phyloP scores from a whole-genome alignment of 2,113 vertebrate species.

The Tachycineta bicolor region DNA sequence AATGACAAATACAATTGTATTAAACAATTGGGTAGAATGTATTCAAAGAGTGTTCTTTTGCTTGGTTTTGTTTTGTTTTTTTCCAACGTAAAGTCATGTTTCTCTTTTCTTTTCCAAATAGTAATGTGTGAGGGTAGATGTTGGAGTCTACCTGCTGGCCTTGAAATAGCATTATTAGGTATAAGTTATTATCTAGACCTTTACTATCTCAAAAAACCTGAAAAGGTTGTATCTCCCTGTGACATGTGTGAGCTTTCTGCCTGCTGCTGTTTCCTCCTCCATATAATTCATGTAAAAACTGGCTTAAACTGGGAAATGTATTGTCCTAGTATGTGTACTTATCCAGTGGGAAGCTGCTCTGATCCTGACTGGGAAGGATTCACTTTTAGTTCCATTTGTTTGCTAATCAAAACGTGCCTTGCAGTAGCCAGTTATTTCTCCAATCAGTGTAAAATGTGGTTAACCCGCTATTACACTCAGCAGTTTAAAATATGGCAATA shows the following conservation, averaged over 20 bases:
- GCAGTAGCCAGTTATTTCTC: not conserved
- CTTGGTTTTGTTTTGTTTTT: not conserved
- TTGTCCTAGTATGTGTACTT: not conserved
- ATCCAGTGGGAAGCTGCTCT: not conserved
- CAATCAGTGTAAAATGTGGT: not conserved
- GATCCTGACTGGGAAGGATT: not conserved
- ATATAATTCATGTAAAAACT: not conserved
- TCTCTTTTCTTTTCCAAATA: not conserved
- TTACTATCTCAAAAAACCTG: not conserved
- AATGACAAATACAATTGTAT: not conserved
- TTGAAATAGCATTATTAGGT: not conserved
- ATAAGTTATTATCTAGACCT: not conserved
- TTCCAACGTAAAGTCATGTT: not conserved
- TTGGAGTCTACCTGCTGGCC: not conserved
- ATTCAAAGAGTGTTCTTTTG: not conserved
- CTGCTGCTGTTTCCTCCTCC: not conserved
- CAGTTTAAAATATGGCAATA: not conserved
- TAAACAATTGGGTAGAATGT: not conserved
- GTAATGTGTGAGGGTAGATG: not conserved
- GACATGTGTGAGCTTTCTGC: not conserved
- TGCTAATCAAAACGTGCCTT: not conserved
- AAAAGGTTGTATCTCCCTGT: not conserved
- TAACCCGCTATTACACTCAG: not conserved
- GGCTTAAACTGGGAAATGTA: not conserved
- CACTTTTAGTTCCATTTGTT: not conserved